Evolutionary conservation across 2,888 invertebrate species (phyloP), one percentile per base, ranked within the genome.

Genomic region (Eupithecia dodoneata): DNA sequence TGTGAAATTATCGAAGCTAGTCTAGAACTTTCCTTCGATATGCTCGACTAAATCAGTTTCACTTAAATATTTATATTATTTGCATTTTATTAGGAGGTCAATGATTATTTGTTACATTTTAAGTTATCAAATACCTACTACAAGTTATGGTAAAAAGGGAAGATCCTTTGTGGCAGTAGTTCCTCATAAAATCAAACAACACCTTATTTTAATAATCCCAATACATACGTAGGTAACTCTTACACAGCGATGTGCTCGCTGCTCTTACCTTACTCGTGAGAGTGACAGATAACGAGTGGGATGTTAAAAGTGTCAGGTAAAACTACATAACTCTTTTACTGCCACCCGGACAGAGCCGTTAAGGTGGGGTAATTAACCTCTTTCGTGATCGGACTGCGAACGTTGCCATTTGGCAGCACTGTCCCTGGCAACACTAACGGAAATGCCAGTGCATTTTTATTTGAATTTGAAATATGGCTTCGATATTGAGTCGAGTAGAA

Each of bases 321-420:
- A 42, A 66, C 41, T 66, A 67, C 7, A 67, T 67, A 67, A 67
- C 15, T 44, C 66, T 67, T 67, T 67, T 18, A 44, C 44, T 67
- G 63, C 30, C 63, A 63, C 63, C 47, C 72, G 49, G 44, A 59
- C 74, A 75, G 74, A 72, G 78, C 80, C 69, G 69, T 78, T 76
- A 76, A 81, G 80, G 81, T 83, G 83, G 77, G 71, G 77, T 83
- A 84, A 86, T 83, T 80, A 83, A 83, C 80, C 83, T 81, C 82
- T 82, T 81, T 84, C 76, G 84, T 81, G 85, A 83, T 82, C 81
- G 76, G 75, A 72, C 45, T 42, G 71, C 79, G 65, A 74, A 71
- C 71, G 18, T 18, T 45, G 78, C 81, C 81, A 85, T 86, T 84
- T 83, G 81, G 82, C 80, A 12, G 70, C 66, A 74, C 9, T 12